phyloP scores from a whole-genome alignment of 2,113 vertebrate genomes.

The Zosterops pallidus region DNA sequence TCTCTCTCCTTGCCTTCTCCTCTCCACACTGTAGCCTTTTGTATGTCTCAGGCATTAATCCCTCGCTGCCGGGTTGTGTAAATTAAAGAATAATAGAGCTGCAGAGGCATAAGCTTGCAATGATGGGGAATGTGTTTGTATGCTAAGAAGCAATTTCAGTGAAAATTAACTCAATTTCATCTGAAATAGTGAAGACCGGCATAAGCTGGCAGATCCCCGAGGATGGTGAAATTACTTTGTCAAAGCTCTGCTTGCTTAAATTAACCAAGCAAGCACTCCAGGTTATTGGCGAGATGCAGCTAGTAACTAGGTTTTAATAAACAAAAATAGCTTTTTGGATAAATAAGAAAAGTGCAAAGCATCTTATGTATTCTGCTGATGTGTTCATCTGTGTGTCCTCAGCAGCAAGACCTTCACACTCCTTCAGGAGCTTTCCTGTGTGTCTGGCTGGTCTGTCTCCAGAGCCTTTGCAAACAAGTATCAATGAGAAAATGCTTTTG shows the following conservation, averaged over 20 bases:
- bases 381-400: conserved; percentile 30
- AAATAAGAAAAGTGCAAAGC: conserved; percentile 68
- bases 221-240: conserved; percentile 82
- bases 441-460: background rate
- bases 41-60: conserved; percentile 67
- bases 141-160: conserved; percentile 84
- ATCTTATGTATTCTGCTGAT: conserved; percentile 43
- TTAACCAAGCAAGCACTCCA: conserved; percentile 79
- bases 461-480: background rate
- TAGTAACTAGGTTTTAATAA: conserved; percentile 80
- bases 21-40: conserved; percentile 57
- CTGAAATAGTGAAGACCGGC: conserved; percentile 78
- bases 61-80: conserved; percentile 68
- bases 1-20: background rate
- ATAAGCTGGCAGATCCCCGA: conserved; percentile 79
- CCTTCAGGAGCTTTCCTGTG: background rate
- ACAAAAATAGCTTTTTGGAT: conserved; percentile 77
- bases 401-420: conserved; percentile 28
- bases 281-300: conserved; percentile 76
- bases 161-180: conserved; percentile 87
- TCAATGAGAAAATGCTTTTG: background rate
- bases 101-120: conserved; percentile 75
- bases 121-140: conserved; percentile 83
- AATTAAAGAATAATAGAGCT: conserved; percentile 82
- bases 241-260: conserved; percentile 82